Evolutionary conservation across 2,113 vertebrate species (phyloP), one percentile per base, ranked within the genome.

Genomic region (Sakesphorus luctuosus): DNA sequence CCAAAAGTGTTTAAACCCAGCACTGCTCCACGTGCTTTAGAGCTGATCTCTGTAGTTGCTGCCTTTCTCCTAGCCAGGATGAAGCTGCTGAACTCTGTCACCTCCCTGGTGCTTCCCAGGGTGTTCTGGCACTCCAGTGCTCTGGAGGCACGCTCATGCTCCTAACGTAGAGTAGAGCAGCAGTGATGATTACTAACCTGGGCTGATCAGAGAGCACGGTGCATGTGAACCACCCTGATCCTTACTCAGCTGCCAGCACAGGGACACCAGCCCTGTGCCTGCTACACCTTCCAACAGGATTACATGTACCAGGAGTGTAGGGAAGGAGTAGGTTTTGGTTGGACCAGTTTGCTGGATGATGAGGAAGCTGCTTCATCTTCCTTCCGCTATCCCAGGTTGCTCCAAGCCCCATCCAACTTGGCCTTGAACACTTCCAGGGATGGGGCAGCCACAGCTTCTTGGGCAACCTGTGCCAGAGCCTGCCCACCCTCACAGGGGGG

Each of bases 131-230:
- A 36, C 83, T 52, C 23, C 0, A 72, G 71, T 40, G 49, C 96
- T 97, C 80, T 3, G 47, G 84, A 94, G 93, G 96, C 97, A 63
- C 93, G 97, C 97, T 97, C 94, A 23, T 83, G 87, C 79, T 84
- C 72, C 98, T 98, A 98, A 98, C 97, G 9, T 95, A 84, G 93
- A 93, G 93, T 98, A 96, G 95, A 96, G 81, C 91, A 89, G 83
- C 83, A 49, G 88, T 84, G 61, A 93, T 83, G 49, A 94, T 65
- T 86, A 98, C 97, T 98, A 98, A 98, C 97, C 92, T n/a, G 38
- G 50, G 84, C 82, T 1, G 21, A 92, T 96, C 87, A 18, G 58
- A 92, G 53, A 7, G 35, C 72, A 38, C 36, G 33, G n/a, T 97
- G 97, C 97, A 98, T 98, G 97, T 91, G 28, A 94, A 94, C 33